Base-by-base conservation (phyloP, 2,797 vertebrate species). In the Myripristis murdjan region DNA sequence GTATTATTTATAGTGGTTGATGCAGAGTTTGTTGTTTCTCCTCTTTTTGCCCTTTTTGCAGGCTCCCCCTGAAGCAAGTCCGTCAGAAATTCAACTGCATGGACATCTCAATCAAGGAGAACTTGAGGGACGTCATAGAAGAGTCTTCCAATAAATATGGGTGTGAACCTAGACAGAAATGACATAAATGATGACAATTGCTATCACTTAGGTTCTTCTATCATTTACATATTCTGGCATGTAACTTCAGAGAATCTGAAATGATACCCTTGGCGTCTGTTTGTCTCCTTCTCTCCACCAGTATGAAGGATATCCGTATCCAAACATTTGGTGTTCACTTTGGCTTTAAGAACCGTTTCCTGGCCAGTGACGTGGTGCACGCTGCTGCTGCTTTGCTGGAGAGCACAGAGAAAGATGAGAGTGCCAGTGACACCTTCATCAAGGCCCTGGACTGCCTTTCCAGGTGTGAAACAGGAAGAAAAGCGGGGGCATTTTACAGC, bases 111-210 rank as follows among this genome's bases (percentile, higher is more conserved):
- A 94, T 99, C 86, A 99, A 99, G 88, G 98, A 98, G 89, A 99
- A 99, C 84, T 92, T 99, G 35, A 93, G 91, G 48, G 97, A 99
- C n/a, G 95, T 98, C 84, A 97, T 99, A 28, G 98, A 99, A 77
- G 97, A 99, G 85, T 98, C 97, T 16, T 97, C 97, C n/a, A 98
- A 94, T 85, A 99, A 99, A 89, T 99, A 97, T 78, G 97, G 98
- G 98, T 99, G 93, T 31, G 64, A 43, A 39, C 64, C 41, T n/a
- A 12, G 15, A 47, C 26, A 23, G 6, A 3, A 20, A 54, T 5
- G 47, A 31, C 16, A 44, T 28, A 35, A 16, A 39, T 37, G 6
- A 2, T 8, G 5, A 2, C 6, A 2, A 11, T 16, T 39, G 4
- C 14, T 44, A 12, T 56, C 15, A 23, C 28, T 18, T 2, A 16